These are phyloP conservation scores for Prenolepis imparis DNA, from an alignment of 2,888 invertebrate species.

Conservation along the genomic window DNA sequence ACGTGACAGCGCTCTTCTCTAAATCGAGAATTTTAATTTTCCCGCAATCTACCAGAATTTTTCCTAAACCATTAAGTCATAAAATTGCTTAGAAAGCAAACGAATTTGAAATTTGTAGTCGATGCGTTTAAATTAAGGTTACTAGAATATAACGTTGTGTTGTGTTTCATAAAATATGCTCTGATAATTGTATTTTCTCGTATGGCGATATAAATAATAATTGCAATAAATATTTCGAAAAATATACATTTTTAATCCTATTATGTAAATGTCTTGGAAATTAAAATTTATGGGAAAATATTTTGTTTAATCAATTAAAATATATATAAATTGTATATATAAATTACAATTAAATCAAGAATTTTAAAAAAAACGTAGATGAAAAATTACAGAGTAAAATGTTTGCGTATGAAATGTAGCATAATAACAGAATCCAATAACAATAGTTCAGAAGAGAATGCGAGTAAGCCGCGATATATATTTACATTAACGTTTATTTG, in stretches of 20 bases:
- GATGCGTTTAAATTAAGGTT: conserved; percentile 16
- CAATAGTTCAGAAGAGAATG: background rate
- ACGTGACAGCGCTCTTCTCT: background rate
- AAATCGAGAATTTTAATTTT: conserved; percentile 68
- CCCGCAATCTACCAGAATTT: conserved; percentile 64
- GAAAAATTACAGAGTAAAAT: conserved; percentile 1
- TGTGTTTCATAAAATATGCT: background rate
- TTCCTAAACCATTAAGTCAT: conserved; percentile 65
- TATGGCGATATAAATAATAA: background rate
- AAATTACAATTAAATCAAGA: background rate
- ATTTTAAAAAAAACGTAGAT: background rate
- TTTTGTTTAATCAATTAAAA: background rate
- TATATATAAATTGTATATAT: background rate
- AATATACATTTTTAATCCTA: conserved; percentile 22
- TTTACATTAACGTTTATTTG: conserved; percentile 4
- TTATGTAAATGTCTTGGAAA: background rate
- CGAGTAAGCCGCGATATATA: conserved; percentile 6
- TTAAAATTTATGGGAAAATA: background rate
- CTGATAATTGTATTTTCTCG: background rate
- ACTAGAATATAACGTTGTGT: background rate
- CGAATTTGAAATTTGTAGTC: background rate
- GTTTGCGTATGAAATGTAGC: background rate
- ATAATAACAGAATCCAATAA: background rate
- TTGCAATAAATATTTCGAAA: background rate
- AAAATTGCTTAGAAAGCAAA: conserved; percentile 59